Conservation (phyloP, 2,113 vertebrate genomes). For the Serinus canaria region DNA sequence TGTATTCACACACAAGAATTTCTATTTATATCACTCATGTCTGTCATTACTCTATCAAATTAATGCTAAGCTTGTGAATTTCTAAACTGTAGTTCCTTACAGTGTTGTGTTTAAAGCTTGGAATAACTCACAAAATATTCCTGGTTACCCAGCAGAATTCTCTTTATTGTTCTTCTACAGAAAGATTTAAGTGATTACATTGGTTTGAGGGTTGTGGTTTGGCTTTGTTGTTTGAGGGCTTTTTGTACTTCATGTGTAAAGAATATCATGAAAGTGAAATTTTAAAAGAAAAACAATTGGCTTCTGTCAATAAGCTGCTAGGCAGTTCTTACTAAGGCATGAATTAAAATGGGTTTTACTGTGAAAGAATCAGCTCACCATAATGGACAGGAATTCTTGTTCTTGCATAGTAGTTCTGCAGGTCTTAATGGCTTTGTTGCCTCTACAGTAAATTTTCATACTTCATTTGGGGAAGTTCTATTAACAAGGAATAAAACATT, state of each 20-base stretch:
- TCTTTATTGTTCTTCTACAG: not conserved
- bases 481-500: not conserved
- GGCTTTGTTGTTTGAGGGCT: not conserved
- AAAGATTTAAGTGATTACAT: not conserved
- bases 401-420: not conserved
- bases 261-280: not conserved
- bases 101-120: not conserved
- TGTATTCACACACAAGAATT: not conserved
- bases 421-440: not conserved
- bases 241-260: not conserved
- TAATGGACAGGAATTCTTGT: not conserved
- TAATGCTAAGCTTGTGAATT: not conserved
- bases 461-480: not conserved
- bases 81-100: not conserved
- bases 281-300: not conserved
- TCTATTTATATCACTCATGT: not conserved
- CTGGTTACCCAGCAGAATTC: not conserved
- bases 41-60: not conserved
- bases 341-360: not conserved
- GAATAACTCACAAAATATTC: not conserved
- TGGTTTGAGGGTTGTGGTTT: not conserved
- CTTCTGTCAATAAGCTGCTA: not conserved
- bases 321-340: not conserved
- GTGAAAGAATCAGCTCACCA: not conserved
- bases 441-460: not conserved